A percentile compares a stretch with the other conserved stretches of the same genome.
Evolutionary conservation across 1,140 invertebrate species (phyloP).

Genomic region (Drusus annulatus): DNA sequence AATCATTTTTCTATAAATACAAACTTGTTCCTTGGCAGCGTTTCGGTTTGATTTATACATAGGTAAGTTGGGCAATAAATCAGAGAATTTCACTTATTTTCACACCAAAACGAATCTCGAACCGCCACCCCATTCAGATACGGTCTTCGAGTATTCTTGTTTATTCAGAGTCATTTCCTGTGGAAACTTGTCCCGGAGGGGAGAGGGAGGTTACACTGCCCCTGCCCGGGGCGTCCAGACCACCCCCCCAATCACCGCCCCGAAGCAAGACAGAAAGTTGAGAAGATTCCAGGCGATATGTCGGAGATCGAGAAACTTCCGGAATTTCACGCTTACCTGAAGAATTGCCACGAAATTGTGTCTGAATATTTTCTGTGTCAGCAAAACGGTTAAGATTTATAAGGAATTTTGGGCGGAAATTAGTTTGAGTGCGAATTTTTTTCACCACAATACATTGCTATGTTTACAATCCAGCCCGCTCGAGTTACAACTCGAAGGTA

Average conservation of each 20-base stretch:
- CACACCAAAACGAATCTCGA: slow-evolving; percentile 21
- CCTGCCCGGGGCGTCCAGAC: background rate
- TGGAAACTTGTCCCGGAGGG: background rate
- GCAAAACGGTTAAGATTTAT: background rate
- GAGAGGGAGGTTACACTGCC: no score
- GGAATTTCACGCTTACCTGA: slow-evolving; percentile 11
- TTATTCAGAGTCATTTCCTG: slow-evolving; percentile 22
- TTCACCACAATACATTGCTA: no score
- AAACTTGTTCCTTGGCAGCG: background rate
- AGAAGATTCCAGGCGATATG: slow-evolving; percentile 17
- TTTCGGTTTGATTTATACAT: slow-evolving; percentile 4
- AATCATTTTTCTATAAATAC: slow-evolving; percentile 19
- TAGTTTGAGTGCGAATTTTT: no score
- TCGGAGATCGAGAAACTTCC: slow-evolving; percentile 20
- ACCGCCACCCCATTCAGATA: slow-evolving; percentile 9
- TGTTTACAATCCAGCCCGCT: no score
- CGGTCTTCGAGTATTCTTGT: slow-evolving; percentile 2
- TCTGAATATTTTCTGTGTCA: background rate
- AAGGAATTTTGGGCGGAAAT: no score
- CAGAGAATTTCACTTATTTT: slow-evolving; percentile 21
- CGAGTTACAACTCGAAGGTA: no score
- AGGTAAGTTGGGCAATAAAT: slow-evolving; percentile 17
- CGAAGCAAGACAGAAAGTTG: slow-evolving; percentile 3
- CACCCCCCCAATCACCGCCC: no score
- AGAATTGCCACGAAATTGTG: slow-evolving; percentile 3